Evolutionary conservation across 2,797 vertebrate species (phyloP).

Genomic region (Vespertilio murinus): DNA sequence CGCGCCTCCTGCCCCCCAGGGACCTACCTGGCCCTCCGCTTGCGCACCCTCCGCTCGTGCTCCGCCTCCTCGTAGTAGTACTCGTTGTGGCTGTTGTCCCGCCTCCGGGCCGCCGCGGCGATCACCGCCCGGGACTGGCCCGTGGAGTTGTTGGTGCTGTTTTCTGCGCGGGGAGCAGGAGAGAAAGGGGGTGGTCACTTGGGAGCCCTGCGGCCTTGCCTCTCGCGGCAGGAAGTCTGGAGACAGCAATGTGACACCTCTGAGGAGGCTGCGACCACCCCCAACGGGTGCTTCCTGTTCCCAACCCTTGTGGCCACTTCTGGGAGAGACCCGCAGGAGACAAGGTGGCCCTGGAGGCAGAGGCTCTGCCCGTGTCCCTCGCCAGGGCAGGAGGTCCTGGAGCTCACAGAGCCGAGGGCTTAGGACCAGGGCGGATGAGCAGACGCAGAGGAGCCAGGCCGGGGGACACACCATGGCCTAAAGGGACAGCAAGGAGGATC

Average conservation of each 20-base stretch:
- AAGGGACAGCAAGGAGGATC: not conserved
- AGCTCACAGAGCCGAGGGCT: not conserved
- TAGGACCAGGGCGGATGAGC: conserved; percentile 27
- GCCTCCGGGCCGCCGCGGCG: conserved; percentile 89
- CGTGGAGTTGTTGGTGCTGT: conserved; percentile 91
- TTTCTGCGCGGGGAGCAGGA: conserved; percentile 84
- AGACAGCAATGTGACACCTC: not conserved
- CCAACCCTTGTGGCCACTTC: conserved; percentile 14
- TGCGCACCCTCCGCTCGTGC: conserved; percentile 92
- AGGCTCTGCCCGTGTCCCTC: not conserved
- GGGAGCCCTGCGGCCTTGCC: not conserved
- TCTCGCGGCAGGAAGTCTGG: not conserved
- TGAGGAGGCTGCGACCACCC: not conserved
- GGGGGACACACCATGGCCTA: not conserved
- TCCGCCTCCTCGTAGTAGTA: conserved; percentile 97
- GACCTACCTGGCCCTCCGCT: conserved; percentile 91
- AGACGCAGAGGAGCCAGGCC: conserved; percentile 1
- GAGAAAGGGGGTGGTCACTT: not conserved
- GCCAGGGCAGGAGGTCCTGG: not conserved
- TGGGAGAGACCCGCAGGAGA: not conserved
- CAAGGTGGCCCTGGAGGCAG: not conserved
- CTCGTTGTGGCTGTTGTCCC: conserved; percentile 95
- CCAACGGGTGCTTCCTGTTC: not conserved
- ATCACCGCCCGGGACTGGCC: conserved; percentile 93
- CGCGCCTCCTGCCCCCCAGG: too few relatives aligned